A percentile compares a stretch with the other conserved stretches of the same genome.
Evolutionary conservation across 2,888 invertebrate species (phyloP).

Genomic region (Caradrina clavipalpis): DNA sequence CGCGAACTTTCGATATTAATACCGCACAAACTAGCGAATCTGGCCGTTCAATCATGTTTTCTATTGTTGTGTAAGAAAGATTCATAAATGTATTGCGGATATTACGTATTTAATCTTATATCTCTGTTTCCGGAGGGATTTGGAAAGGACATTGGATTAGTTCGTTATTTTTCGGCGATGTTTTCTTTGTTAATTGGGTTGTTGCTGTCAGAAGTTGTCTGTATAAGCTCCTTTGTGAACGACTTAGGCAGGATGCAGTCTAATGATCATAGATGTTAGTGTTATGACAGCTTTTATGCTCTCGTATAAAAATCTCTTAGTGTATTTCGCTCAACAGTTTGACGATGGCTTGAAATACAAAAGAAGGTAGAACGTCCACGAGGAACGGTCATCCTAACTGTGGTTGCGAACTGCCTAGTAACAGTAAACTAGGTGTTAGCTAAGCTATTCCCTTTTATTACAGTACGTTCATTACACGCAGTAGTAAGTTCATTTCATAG

Average conservation of each 20-base stretch:
- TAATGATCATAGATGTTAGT: not conserved
- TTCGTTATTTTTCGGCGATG: constrained; percentile 38
- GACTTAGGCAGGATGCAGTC: not conserved
- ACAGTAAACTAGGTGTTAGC: no score
- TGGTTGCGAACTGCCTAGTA: no score
- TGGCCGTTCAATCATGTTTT: constrained; percentile 56
- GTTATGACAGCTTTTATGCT: not conserved
- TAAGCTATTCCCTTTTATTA: no score
- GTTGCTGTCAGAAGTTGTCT: constrained; percentile 4
- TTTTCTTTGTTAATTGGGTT: constrained; percentile 43
- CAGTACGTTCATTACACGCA: not conserved
- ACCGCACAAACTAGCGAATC: constrained; percentile 63
- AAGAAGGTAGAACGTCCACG: no score
- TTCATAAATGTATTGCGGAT: constrained; percentile 60
- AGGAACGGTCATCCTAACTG: no score
- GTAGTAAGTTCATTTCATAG: not conserved
- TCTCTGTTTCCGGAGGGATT: constrained; percentile 46
- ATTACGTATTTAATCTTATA: constrained; percentile 60
- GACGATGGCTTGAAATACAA: no score
- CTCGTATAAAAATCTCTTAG: not conserved
- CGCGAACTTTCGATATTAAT: constrained; percentile 79
- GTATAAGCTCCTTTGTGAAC: constrained; percentile 9
- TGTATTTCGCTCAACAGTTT: no score
- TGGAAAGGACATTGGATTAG: constrained; percentile 47
- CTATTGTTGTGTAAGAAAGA: constrained; percentile 53